phyloP scores from a whole-genome alignment of 2,888 invertebrate genomes.

The Phalera bucephala region DNA sequence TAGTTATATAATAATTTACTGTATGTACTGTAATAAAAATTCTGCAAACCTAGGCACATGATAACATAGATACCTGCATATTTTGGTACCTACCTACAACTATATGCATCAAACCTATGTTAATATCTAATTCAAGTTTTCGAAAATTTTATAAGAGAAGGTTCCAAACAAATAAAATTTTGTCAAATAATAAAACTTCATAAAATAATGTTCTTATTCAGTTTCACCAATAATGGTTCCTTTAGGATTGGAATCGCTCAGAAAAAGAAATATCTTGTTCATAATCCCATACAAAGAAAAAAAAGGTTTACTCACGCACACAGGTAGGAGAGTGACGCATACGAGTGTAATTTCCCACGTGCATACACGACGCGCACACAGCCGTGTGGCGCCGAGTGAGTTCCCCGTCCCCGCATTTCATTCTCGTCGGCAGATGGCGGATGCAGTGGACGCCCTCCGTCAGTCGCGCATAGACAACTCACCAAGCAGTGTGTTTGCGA shows the following conservation, averaged over 20 bases:
- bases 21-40: too few species aligned
- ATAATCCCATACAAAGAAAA: constrained; percentile 72
- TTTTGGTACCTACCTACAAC: too few species aligned
- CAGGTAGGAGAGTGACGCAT: constrained; percentile 47
- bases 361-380: constrained; percentile 54
- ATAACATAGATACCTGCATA: too few species aligned
- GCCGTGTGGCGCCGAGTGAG: constrained; percentile 39
- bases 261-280: constrained; percentile 67
- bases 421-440: constrained; percentile 83
- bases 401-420: constrained; percentile 72
- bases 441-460: constrained; percentile 79
- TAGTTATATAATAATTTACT: too few species aligned
- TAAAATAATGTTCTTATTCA: constrained; percentile 13
- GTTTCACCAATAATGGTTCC: constrained; percentile 32
- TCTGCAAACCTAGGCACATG: too few species aligned
- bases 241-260: constrained; percentile 49
- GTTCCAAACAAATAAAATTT: constrained; percentile 6
- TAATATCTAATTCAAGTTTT: too few species aligned
- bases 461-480: constrained; percentile 82
- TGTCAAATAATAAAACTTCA: too few species aligned
- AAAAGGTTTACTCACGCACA: constrained; percentile 71
- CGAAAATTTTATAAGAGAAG: too few species aligned
- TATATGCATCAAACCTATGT: too few species aligned
- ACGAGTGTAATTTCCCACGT: constrained; percentile 52
- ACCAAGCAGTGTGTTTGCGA: constrained; percentile 68